Evolutionary conservation across 2,797 vertebrate genomes (phyloP).

Genomic region (Loris lydekkerianus): DNA sequence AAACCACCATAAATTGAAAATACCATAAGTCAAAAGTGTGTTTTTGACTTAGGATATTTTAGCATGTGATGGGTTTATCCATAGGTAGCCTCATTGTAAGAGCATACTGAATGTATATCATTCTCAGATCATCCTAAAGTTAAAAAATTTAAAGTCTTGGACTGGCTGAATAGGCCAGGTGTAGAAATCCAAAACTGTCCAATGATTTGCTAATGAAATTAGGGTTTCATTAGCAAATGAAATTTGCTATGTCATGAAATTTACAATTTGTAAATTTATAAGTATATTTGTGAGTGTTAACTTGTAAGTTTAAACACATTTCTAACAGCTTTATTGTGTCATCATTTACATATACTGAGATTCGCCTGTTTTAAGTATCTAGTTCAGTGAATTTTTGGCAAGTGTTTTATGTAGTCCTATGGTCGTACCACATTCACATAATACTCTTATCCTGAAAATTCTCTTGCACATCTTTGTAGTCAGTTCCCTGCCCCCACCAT

Average conservation of each 20-base stretch:
- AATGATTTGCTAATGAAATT: constrained; percentile 31
- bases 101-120: neutral
- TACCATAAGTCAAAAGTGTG: neutral
- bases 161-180: neutral
- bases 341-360: neutral
- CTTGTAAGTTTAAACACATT: neutral
- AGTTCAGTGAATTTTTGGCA: neutral
- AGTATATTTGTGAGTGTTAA: neutral
- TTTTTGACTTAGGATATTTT: neutral
- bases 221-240: too few relatives aligned
- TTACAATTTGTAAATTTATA: neutral
- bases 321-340: neutral
- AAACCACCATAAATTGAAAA: neutral
- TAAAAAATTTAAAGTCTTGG: neutral
- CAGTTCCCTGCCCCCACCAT: neutral
- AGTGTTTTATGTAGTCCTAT: neutral
- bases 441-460: neutral
- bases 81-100: neutral
- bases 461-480: neutral
- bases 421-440: neutral
- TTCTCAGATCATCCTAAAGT: neutral
- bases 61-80: neutral
- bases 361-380: neutral
- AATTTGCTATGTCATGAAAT: neutral
- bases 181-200: constrained; percentile 41